phyloP scores from a whole-genome alignment of 2,797 vertebrate species.

The Cheirogaleus major region DNA sequence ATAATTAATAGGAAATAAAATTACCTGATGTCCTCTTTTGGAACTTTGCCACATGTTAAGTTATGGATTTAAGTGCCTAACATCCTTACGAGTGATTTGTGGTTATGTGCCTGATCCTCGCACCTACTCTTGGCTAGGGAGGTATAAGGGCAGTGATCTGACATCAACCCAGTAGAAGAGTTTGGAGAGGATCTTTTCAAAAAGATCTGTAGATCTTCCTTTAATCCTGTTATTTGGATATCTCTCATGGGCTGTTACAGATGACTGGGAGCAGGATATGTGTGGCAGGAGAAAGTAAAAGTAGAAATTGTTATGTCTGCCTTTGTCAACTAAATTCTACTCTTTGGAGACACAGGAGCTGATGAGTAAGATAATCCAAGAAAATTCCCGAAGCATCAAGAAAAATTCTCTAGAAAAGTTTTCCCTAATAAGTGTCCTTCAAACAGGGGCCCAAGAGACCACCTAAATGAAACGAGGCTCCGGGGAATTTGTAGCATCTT shows the following conservation, averaged over 20 bases:
- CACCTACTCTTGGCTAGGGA: neutral
- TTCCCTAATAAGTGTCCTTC: neutral
- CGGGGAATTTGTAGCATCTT: neutral
- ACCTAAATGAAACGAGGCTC: neutral
- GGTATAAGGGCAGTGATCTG: neutral
- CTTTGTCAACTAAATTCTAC: neutral
- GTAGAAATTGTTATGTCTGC: neutral
- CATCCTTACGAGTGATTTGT: neutral
- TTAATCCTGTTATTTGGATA: neutral
- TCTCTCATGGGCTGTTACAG: neutral
- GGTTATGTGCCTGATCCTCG: neutral
- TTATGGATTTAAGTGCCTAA: neutral
- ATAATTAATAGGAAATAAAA: neutral
- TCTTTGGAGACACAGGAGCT: neutral
- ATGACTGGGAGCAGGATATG: neutral
- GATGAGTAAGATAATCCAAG: neutral
- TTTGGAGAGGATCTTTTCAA: neutral
- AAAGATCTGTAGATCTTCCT: neutral
- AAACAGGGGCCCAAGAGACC: neutral
- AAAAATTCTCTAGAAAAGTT: neutral
- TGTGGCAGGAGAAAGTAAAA: neutral
- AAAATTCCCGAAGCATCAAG: neutral
- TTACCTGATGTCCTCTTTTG: neutral
- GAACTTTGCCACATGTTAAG: neutral
- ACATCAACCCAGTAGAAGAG: neutral